A percentile compares a stretch with the other conserved stretches of the same genome.
Evolutionary conservation across 2,113 vertebrate genomes (phyloP).

Genomic region (Silurus glanis): DNA sequence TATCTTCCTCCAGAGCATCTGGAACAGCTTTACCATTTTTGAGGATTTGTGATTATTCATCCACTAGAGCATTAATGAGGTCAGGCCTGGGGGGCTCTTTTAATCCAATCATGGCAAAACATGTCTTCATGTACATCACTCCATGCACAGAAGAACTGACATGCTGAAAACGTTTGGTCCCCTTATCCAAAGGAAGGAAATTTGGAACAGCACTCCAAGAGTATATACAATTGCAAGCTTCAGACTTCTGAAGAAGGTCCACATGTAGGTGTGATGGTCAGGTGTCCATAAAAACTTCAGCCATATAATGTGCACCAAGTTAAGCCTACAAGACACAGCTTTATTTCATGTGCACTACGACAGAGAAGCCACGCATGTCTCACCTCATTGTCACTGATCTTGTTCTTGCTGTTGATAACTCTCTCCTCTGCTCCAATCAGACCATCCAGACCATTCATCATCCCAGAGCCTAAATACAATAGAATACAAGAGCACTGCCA

Average conservation of each 20-base stretch:
- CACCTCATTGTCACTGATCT: conserved; percentile 88
- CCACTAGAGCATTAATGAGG: background rate
- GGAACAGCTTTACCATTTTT: background rate
- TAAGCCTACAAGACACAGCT: background rate
- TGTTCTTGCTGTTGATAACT: conserved; percentile 89
- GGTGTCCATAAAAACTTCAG: background rate
- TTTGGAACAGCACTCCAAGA: too few species aligned
- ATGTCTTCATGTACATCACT: too few species aligned
- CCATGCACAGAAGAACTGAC: too few species aligned
- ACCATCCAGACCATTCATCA: conserved; percentile 80
- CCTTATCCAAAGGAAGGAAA: too few species aligned
- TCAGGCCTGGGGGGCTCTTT: too few species aligned
- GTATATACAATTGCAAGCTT: too few species aligned
- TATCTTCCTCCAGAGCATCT: background rate
- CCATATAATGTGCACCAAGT: background rate
- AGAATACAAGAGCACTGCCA: conserved; percentile 38
- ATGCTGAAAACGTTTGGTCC: too few species aligned
- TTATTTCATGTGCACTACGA: background rate
- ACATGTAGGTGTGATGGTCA: background rate
- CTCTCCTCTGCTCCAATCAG: conserved; percentile 91
- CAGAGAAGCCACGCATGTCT: conserved; percentile 56
- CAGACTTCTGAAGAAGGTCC: background rate
- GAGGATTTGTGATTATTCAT: background rate
- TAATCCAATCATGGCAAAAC: too few species aligned
- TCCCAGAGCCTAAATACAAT: conserved; percentile 82